Conservation (phyloP, 2,113 vertebrate genomes). For the Ameiurus melas region DNA sequence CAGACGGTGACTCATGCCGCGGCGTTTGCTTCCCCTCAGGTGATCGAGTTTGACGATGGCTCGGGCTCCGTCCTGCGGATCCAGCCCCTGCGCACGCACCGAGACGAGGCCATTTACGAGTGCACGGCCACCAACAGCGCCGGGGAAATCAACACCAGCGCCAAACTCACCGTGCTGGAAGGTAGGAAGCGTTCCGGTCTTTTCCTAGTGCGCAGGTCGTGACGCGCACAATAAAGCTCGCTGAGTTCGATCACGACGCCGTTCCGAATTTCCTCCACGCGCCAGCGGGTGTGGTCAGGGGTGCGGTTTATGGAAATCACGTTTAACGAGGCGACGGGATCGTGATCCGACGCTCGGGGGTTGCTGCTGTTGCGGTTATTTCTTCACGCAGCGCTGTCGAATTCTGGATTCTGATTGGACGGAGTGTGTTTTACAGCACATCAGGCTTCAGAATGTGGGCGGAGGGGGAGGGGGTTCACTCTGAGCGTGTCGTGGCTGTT, state of each 20-base stretch:
- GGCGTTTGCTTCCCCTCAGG: slow-evolving; percentile 66
- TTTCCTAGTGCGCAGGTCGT: neutral
- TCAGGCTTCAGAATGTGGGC: no score
- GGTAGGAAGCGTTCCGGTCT: slow-evolving; percentile 69
- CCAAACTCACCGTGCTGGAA: slow-evolving; percentile 98
- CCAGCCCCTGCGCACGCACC: slow-evolving; percentile 91
- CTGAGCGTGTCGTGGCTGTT: no score
- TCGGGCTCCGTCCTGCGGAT: slow-evolving; percentile 97
- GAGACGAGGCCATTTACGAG: slow-evolving; percentile 97
- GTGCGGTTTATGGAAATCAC: neutral
- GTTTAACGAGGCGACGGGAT: neutral
- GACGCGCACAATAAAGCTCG: neutral
- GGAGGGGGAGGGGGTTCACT: no score
- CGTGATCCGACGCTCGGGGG: neutral
- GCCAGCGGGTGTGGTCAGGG: neutral
- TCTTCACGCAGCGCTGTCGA: neutral
- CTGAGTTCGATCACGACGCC: no score
- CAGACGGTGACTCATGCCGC: neutral
- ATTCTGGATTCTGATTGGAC: neutral
- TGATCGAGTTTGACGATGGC: slow-evolving; percentile 98
- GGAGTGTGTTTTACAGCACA: no score
- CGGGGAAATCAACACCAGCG: slow-evolving; percentile 95
- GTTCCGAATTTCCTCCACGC: neutral
- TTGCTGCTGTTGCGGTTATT: neutral
- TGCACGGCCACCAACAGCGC: slow-evolving; percentile 92